Conservation (phyloP, 2,797 vertebrate species). For the Cynodonichthys magdalenae region DNA sequence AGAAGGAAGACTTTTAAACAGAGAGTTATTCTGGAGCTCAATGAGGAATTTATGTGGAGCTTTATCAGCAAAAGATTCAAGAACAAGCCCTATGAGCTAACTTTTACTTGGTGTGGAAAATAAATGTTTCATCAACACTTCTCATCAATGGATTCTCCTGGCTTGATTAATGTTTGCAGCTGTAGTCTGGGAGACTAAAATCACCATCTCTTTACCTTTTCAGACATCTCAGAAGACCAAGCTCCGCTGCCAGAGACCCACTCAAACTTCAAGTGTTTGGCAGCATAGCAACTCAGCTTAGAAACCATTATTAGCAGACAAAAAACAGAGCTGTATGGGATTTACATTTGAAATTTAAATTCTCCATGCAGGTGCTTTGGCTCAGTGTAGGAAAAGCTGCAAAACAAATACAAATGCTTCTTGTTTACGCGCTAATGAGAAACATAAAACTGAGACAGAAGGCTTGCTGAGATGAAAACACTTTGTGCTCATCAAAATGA, state of each 20-base stretch:
- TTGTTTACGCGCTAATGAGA: background rate
- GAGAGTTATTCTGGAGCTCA: slow-evolving; percentile 20
- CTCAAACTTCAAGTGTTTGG: background rate
- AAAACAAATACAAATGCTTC: background rate
- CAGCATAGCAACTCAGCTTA: slow-evolving; percentile 5
- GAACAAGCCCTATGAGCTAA: background rate
- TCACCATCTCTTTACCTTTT: slow-evolving; percentile 12
- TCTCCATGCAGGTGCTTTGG: background rate
- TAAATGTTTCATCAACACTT: background rate
- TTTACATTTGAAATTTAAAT: slow-evolving; percentile 1
- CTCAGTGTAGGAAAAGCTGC: background rate
- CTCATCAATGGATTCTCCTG: background rate
- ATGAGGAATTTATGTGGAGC: slow-evolving; percentile 6
- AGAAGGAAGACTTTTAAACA: slow-evolving; percentile 59
- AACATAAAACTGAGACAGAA: background rate
- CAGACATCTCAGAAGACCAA: slow-evolving; percentile 5
- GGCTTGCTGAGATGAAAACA: background rate
- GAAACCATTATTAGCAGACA: background rate
- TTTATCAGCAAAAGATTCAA: background rate
- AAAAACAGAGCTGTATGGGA: background rate
- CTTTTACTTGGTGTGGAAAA: too few relatives aligned
- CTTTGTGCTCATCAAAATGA: slow-evolving; percentile 6
- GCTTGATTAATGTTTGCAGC: slow-evolving; percentile 7
- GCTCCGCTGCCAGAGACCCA: background rate
- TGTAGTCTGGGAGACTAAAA: slow-evolving; percentile 7